A percentile compares a stretch with the other conserved stretches of the same genome.
These are phyloP conservation scores for Spilosoma lubricipeda DNA, from an alignment of 2,888 invertebrate genomes.

Conservation along the genomic window DNA sequence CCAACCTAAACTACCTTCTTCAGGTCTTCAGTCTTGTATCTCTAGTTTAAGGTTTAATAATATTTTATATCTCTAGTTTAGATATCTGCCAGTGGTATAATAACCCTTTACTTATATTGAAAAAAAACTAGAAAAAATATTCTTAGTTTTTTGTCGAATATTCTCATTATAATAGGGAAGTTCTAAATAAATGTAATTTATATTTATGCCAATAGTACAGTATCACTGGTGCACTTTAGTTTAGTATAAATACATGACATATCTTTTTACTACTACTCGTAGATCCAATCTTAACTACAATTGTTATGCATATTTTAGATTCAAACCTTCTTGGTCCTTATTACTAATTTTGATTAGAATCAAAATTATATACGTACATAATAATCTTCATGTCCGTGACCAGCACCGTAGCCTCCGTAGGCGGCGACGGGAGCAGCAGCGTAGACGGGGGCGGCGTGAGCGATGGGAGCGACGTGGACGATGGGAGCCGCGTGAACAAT, in stretches of 20 bases:
- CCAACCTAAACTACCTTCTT: background rate
- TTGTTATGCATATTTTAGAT: background rate
- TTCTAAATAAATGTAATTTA: background rate
- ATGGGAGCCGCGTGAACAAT: constrained; percentile 40
- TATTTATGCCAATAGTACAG: background rate
- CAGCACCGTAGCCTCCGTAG: constrained; percentile 49
- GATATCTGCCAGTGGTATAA: background rate
- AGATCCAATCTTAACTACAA: background rate
- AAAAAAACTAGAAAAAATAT: too few species aligned
- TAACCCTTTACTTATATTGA: too few species aligned
- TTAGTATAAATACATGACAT: background rate
- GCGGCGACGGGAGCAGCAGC: constrained; percentile 51
- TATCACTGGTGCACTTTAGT: background rate
- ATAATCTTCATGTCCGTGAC: constrained; percentile 66
- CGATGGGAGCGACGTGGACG: constrained; percentile 52
- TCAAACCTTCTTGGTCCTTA: background rate
- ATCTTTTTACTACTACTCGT: background rate
- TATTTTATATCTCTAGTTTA: background rate
- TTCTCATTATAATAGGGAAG: too few species aligned
- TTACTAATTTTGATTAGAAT: background rate
- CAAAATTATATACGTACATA: constrained; percentile 60
- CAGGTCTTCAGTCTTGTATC: background rate
- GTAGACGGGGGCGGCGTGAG: constrained; percentile 54
- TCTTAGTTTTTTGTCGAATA: too few species aligned
- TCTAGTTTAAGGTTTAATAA: too few species aligned